Percentiles rank a stretch among this genome's conserved stretches.
phyloP scores from a whole-genome alignment of 1,140 invertebrate genomes.

The Neomicropteryx cornuta region DNA sequence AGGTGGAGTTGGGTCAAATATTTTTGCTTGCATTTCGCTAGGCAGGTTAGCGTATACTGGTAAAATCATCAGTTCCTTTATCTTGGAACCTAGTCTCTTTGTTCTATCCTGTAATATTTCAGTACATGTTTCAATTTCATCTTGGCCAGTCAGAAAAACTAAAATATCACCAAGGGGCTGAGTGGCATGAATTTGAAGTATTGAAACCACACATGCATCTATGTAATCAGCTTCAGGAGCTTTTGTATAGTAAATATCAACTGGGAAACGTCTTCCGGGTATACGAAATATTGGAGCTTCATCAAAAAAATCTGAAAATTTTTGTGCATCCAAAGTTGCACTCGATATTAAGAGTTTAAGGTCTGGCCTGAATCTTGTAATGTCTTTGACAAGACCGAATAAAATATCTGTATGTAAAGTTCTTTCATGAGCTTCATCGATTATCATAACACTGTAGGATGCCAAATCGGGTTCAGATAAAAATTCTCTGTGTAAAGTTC shows the following conservation, averaged over 20 bases:
- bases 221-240: constrained; percentile 98
- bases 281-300: constrained; percentile 97
- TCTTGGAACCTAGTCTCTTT: constrained; percentile 81
- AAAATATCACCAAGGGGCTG: constrained; percentile 92
- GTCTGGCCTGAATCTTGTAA: constrained; percentile 86
- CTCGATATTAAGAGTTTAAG: constrained; percentile 95
- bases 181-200: constrained; percentile 95
- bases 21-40: constrained; percentile 97
- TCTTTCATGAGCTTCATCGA: constrained; percentile 98
- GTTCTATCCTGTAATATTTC: constrained; percentile 88
- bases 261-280: constrained; percentile 75
- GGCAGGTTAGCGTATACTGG: constrained; percentile 98
- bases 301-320: constrained; percentile 98
- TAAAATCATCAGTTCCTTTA: constrained; percentile 86
- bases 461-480: constrained; percentile 92
- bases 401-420: constrained; percentile 97
- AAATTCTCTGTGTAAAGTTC: constrained; percentile 95
- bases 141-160: constrained; percentile 92
- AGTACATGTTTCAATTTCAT: constrained; percentile 95
- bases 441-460: constrained; percentile 95
- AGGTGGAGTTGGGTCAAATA: constrained; percentile 91
- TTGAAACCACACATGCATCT: constrained; percentile 92
- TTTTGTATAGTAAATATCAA: constrained; percentile 98
- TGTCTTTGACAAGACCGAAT: constrained; percentile 98
- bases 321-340: constrained; percentile 95